Evolutionary conservation across 64 coral and sea anemone species (phyloP), one percentile per base, ranked within the genome.

Genomic region (Platygyra sinensis): DNA sequence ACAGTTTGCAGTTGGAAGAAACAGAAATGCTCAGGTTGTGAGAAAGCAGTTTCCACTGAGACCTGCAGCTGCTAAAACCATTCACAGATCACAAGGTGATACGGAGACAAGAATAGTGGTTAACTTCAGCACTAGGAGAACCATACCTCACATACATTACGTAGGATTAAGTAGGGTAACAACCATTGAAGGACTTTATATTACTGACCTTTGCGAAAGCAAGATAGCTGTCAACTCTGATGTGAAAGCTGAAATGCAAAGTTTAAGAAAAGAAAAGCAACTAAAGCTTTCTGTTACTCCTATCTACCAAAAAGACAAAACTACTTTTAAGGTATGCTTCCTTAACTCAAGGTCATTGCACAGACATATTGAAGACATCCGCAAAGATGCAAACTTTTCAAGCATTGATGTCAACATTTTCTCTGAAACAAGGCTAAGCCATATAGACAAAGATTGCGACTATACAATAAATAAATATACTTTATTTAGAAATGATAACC

Each of bases 111-210:
- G 10, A 2, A 55, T 55, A 11, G 52, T 55, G 4, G 52, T 55
- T 55, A 55, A 55, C 52, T 55, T 55, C 7, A 14, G 10, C 8
- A 55, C 9, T 8, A 55, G 38, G 38, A 55, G 13, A 55, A 9
- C 52, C 13, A 55, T 55, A 55, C 52, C 52, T 14, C 52, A 55
- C 52, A 55, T 55, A 55, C 52, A 55, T 55, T 55, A 55, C 10
- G 52, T 55, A 55, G 52, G 52, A 1, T 9, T 55, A 8, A 55
- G 52, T 14, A 55, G 52, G 7, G 52, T 55, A 9, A 55, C 52
- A 81, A 80, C 88, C 24, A 80, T 90, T 65, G 77, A 80, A 80
- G 75, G 88, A n/a, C 79, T 89, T 5, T 62, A 80, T 79, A 89
- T 89, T 1, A 67, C 76, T 80, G 59, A 89, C 18, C 31, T 89